phyloP scores from a whole-genome alignment of 2,888 invertebrate species.

The Lacanobia oleracea region DNA sequence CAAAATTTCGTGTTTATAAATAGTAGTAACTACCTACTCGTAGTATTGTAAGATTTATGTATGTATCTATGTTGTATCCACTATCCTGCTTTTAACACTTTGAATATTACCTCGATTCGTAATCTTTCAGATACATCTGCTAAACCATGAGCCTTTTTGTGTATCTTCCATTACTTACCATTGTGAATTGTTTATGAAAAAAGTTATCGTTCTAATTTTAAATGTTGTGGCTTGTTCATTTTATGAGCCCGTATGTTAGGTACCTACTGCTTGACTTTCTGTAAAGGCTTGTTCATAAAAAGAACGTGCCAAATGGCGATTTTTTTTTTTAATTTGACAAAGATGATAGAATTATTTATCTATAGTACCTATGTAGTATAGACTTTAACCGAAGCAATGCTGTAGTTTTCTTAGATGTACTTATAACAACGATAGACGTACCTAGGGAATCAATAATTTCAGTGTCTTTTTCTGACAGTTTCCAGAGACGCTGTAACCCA shows the following conservation, averaged over 20 bases:
- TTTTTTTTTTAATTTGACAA: not conserved
- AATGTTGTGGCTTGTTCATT: slow-evolving; percentile 15
- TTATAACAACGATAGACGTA: no score
- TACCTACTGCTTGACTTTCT: not conserved
- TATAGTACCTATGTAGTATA: no score
- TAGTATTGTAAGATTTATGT: not conserved
- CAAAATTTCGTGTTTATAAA: no score
- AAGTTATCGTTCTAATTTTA: slow-evolving; percentile 23
- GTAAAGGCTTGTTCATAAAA: not conserved
- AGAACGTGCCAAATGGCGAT: not conserved
- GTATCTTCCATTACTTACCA: not conserved
- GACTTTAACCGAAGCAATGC: no score
- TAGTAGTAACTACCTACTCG: no score
- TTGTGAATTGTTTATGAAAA: slow-evolving; percentile 24
- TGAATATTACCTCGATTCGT: slow-evolving; percentile 39
- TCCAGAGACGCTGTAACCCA: not conserved
- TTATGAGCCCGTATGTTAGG: not conserved
- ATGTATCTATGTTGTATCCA: not conserved
- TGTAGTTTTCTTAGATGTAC: no score
- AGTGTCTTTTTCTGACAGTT: not conserved
- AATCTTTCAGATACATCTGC: slow-evolving; percentile 42
- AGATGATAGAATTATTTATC: not conserved
- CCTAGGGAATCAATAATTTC: not conserved
- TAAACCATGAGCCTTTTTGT: slow-evolving; percentile 27
- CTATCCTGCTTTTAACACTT: slow-evolving; percentile 52